Conservation (phyloP, 1,140 invertebrate genomes). For the Xylocopa sonorina region DNA sequence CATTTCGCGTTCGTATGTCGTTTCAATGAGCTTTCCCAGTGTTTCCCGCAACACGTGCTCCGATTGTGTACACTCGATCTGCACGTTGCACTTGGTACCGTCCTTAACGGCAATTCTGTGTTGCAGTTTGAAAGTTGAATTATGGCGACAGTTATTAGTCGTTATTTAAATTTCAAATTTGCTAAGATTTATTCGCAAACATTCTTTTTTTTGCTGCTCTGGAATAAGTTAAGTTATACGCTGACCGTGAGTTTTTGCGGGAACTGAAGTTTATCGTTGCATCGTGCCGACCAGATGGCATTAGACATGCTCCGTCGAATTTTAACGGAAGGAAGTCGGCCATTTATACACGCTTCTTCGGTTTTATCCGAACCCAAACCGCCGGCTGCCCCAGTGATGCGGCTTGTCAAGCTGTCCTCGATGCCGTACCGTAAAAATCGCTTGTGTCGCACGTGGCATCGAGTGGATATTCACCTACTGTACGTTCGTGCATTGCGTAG, state of each 20-base stretch:
- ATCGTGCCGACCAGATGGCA: conserved; percentile 49
- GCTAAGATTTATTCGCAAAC: no score
- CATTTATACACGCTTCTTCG: conserved; percentile 17
- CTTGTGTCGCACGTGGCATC: not conserved
- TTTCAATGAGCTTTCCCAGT: not conserved
- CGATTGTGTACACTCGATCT: not conserved
- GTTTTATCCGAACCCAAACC: conserved; percentile 10
- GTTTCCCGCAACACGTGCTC: not conserved
- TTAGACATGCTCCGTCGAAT: conserved; percentile 37
- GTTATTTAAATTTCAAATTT: no score
- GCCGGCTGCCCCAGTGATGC: not conserved
- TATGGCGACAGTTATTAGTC: no score
- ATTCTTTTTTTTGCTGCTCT: not conserved
- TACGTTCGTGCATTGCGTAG: not conserved
- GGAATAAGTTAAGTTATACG: not conserved
- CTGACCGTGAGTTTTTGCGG: not conserved
- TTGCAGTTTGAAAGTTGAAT: not conserved
- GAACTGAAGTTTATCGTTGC: not conserved
- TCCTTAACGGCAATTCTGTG: no score
- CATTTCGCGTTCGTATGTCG: conserved; percentile 7
- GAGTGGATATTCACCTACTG: not conserved
- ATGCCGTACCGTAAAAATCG: not conserved
- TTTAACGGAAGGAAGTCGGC: conserved; percentile 60
- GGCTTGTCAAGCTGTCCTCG: not conserved
- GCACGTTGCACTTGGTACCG: not conserved